phyloP scores from a whole-genome alignment of 2,888 invertebrate genomes.

The Drosophila acutilabella region DNA sequence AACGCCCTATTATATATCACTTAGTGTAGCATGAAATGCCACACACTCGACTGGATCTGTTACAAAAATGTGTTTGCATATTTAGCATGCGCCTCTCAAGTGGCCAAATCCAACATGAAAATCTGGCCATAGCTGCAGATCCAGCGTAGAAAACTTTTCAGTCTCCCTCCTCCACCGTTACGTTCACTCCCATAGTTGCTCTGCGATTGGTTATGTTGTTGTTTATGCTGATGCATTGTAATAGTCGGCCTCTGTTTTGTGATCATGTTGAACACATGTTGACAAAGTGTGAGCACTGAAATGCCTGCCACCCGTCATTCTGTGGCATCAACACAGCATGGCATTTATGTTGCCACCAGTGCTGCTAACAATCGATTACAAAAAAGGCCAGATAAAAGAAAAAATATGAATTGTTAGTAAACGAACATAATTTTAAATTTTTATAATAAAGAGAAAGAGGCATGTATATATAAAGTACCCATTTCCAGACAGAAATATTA shows the following conservation, averaged over 20 bases:
- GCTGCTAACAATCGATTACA: too few relatives aligned
- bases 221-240: constrained; percentile 64
- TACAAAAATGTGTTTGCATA: constrained; percentile 73
- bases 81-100: constrained; percentile 73
- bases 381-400: too few relatives aligned
- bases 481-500: too few relatives aligned
- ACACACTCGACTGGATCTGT: constrained; percentile 60
- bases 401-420: too few relatives aligned
- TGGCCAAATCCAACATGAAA: constrained; percentile 44
- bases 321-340: constrained; percentile 37
- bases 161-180: too few relatives aligned
- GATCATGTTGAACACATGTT: constrained; percentile 78
- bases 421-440: too few relatives aligned
- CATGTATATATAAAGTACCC: too few relatives aligned
- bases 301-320: constrained; percentile 30
- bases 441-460: too few relatives aligned
- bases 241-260: constrained; percentile 46
- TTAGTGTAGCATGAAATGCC: constrained; percentile 62
- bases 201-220: constrained; percentile 26
- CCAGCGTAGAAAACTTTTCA: constrained; percentile 2
- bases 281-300: constrained; percentile 61
- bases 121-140: constrained; percentile 5
- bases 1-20: constrained; percentile 70
- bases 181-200: constrained; percentile 1
- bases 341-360: constrained; percentile 42